A percentile compares a stretch with the other conserved stretches of the same genome.
Evolutionary conservation across 2,888 invertebrate species (phyloP).

Genomic region (Galerucella pusilla): DNA sequence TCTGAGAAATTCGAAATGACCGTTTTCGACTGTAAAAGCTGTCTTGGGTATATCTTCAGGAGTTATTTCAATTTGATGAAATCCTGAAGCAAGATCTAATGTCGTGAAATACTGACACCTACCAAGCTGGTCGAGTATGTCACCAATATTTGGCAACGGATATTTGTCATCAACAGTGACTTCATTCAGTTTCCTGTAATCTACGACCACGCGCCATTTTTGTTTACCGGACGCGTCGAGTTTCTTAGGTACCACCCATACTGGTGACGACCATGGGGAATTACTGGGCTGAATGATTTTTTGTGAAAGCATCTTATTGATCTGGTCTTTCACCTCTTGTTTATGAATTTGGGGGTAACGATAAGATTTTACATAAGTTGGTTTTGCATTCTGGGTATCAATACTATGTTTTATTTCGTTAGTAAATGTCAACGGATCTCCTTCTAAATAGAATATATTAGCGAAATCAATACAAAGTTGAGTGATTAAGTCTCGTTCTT

Average conservation of each 20-base stretch:
- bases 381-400: conserved; percentile 4
- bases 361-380: conserved; percentile 17
- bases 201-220: conserved; percentile 15
- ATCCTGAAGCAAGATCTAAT: conserved; percentile 25
- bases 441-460: conserved; percentile 17
- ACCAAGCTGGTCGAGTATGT: conserved; percentile 20
- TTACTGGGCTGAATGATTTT: too few relatives aligned
- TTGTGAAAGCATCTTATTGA: too few relatives aligned
- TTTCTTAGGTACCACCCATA: conserved; percentile 15
- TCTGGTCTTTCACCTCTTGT: conserved; percentile 6
- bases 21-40: too few relatives aligned
- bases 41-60: too few relatives aligned
- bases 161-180: conserved; percentile 9
- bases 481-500: conserved; percentile 14
- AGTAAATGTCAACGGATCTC: neutral
- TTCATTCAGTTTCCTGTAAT: conserved; percentile 12
- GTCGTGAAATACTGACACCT: conserved; percentile 24
- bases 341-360: conserved; percentile 27
- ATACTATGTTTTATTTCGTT: conserved; percentile 13
- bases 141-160: conserved; percentile 20
- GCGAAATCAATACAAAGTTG: conserved; percentile 14
- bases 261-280: too few relatives aligned
- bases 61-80: conserved; percentile 24
- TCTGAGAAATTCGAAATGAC: too few relatives aligned
- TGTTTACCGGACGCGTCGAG: conserved; percentile 17